Evolutionary conservation across 2,888 invertebrate species (phyloP).

Genomic region (Drosophila mimica): DNA sequence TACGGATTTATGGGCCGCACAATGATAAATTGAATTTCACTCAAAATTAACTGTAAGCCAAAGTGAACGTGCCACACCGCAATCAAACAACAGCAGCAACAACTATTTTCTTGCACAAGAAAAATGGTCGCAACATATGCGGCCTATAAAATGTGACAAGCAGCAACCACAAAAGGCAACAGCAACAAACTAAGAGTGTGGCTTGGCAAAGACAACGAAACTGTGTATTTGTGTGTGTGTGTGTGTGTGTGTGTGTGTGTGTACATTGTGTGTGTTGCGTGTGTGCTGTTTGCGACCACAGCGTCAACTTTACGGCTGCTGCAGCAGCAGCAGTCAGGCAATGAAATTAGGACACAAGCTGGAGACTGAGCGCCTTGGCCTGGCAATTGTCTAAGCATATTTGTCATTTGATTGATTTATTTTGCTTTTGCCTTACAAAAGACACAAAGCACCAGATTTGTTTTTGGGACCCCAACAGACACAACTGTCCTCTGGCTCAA

Average conservation of each 20-base stretch:
- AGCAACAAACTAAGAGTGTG: constrained; percentile 40
- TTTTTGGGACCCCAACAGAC: constrained; percentile 12
- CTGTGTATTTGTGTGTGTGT: constrained; percentile 13
- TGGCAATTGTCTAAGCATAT: constrained; percentile 80
- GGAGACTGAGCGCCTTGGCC: constrained; percentile 43
- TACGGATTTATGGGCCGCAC: constrained; percentile 75
- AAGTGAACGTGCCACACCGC: constrained; percentile 66
- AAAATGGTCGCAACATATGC: constrained; percentile 73
- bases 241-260: constrained; percentile 2
- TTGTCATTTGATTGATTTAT: constrained; percentile 82
- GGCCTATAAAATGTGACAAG: constrained; percentile 78
- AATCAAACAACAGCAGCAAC: constrained; percentile 42
- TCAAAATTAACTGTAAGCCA: constrained; percentile 78
- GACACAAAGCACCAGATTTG: constrained; percentile 40
- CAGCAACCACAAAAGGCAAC: constrained; percentile 48
- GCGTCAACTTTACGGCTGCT: constrained; percentile 40
- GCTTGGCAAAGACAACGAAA: constrained; percentile 63
- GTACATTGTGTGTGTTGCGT: constrained; percentile 9
- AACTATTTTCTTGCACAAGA: constrained; percentile 34
- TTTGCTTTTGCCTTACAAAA: constrained; percentile 64
- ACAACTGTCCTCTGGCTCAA: constrained; percentile 57
- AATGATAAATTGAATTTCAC: constrained; percentile 79
- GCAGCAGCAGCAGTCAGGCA: constrained; percentile 44
- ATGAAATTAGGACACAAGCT: constrained; percentile 71
- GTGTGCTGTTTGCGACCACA: constrained; percentile 35